Evolutionary conservation across 2,113 vertebrate genomes (phyloP).

Genomic region (Pogonocichla stellata): DNA sequence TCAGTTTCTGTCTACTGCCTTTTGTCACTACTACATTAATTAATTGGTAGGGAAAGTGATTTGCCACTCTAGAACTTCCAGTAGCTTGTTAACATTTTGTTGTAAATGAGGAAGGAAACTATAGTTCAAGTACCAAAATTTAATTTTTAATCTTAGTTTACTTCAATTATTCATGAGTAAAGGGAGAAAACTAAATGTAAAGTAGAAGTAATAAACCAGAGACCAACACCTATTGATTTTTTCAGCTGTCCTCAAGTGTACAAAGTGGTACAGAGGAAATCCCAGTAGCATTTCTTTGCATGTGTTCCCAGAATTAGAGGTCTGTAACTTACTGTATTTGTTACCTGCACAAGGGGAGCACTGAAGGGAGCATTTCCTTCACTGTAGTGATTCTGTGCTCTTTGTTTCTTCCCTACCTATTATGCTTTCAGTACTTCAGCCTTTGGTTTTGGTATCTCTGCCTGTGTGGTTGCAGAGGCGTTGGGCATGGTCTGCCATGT

Average conservation of each 20-base stretch:
- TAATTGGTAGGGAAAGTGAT: neutral
- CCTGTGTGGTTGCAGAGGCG: neutral
- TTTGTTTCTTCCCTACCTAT: neutral
- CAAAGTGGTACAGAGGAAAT: neutral
- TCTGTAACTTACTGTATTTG: neutral
- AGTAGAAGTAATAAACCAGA: neutral
- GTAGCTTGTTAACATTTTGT: neutral
- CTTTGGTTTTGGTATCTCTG: neutral
- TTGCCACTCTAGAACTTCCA: neutral
- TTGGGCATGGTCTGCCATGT: rapidly evolving
- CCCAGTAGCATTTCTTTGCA: neutral
- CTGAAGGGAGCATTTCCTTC: neutral
- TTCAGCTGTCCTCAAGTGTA: neutral
- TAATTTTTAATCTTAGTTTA: neutral
- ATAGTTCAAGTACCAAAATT: neutral
- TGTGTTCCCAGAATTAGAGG: neutral
- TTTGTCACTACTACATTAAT: neutral
- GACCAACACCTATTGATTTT: neutral
- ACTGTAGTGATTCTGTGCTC: neutral
- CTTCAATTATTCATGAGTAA: neutral
- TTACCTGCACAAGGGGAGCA: neutral
- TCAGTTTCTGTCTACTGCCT: neutral
- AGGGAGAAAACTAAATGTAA: neutral
- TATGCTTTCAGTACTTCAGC: neutral
- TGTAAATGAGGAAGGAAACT: neutral